Evolutionary conservation across 1,140 invertebrate species (phyloP), one percentile per base, ranked within the genome.

Genomic region (Rhyacophila brunnea): DNA sequence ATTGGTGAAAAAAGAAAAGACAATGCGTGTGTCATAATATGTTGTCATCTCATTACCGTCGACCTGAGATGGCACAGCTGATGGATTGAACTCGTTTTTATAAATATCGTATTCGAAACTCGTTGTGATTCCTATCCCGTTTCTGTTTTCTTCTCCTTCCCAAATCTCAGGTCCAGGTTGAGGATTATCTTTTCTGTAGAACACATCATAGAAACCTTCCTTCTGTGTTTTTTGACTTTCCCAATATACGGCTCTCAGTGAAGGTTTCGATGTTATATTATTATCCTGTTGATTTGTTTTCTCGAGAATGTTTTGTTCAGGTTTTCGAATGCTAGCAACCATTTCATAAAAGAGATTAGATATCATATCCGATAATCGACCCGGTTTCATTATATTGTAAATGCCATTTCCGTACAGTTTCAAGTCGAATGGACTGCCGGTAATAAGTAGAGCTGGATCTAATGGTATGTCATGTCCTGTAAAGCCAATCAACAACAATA

Each of bases 381-480:
- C 64, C 40, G 64, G 64, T 43, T 53, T 65, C 48, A 62, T 51
- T 23, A 65, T 51, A 59, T 65, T 52, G 35, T 65, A 62, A 43
- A 65, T 35, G 55, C 60, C 52, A 48, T 36, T 54, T 53, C 44
- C 52, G 50, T 62, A 55, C 14, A 65, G 35, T 28, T 65, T 65
- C 54, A 62, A 65, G 56, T 65, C 64, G 56, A 65, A 65, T 9
- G 64, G 64, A 61, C 56, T 59, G 46, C 59, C 51, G 9, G 64
- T 54, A 48, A 65, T 65, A 40, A 65, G 64, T n/a, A 74, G 67
- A 20, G 73, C 77, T 58, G 75, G 74, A 60, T 74, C 76, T 70
- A 77, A 75, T 78, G 75, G 51, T 69, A 72, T 74, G 68, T 68
- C 73, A 71, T 73, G 69, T 71, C 75, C 77, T 79, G 75, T 71